phyloP scores from a whole-genome alignment of 2,113 vertebrate species.

The Mirounga angustirostris region DNA sequence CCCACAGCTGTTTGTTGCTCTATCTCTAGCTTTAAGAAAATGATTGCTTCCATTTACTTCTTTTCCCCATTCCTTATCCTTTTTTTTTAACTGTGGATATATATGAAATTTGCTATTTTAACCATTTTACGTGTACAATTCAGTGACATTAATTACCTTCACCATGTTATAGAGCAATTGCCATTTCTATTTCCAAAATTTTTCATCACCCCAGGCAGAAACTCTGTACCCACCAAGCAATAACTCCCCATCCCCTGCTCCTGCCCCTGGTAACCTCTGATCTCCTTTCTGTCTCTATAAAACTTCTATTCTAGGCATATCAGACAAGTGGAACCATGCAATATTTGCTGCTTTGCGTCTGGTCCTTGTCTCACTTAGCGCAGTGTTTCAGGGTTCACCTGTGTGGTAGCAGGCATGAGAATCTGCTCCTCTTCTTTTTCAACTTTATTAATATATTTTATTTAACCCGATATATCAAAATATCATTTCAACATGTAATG shows the following conservation, averaged over 20 bases:
- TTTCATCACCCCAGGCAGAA: background rate
- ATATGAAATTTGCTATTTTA: background rate
- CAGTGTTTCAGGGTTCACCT: background rate
- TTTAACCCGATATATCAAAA: background rate
- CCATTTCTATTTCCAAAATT: background rate
- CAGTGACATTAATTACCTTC: background rate
- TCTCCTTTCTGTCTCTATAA: background rate
- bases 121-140: background rate
- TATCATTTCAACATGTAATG: background rate
- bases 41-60: background rate
- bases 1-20: accelerated
- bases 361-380: background rate
- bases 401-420: background rate
- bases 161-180: background rate
- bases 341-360: background rate
- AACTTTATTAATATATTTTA: background rate
- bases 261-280: background rate
- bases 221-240: background rate
- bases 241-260: background rate
- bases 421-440: background rate
- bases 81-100: background rate
- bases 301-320: background rate
- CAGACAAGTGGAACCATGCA: background rate
- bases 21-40: background rate
- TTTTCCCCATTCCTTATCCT: background rate